Base-by-base conservation (phyloP, 2,888 invertebrate species). In the Drosophila conformis region DNA sequence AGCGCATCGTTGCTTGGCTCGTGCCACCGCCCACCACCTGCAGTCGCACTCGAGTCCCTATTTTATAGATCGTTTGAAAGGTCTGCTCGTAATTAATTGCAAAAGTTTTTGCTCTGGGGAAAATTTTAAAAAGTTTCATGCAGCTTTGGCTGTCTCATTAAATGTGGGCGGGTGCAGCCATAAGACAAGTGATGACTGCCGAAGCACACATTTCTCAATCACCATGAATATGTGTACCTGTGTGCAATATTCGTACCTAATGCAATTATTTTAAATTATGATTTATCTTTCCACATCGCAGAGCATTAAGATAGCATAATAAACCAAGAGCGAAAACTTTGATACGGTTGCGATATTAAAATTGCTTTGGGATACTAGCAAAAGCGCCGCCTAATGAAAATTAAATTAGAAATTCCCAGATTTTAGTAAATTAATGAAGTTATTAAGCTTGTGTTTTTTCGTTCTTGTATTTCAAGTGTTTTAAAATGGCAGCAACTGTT, bases 1-100 rank as follows among this genome's bases (percentile, higher is more conserved):
- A 42, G 36, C 38, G 27, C 75, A 64, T 58, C 61, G 35, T 25
- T 61, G 48, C 13, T 33, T 46, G 42, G 53, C 49, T 42, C 35
- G 42, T 46, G 51, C 40, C 51, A 67, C 25, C 35, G 27, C 11
- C 38, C 18, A 13, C 8, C 42, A 35, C 48, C n/a, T 5, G 8
- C n/a, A n/a, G n/a, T n/a, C 4, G 36, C 36, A 27, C 36, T 51
- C 56, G 49, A 49, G 48, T 54, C 53, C 48, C 56, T 42, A 48
- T 49, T 36, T 54, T 56, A 61, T 61, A 57, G 60, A 54, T 69
- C 52, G 57, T 59, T 71, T 76, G 63, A 79, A 77, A 69, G 79
- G 73, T 77, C 80, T 52, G 59, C 35, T 70, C 68, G 80, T 85
- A 89, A 86, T 86, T 89, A 86, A 86, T 86, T 86, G 88, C 80